Conservation (phyloP, 2,888 invertebrate genomes). For the Gymnoscelis rufifasciata region DNA sequence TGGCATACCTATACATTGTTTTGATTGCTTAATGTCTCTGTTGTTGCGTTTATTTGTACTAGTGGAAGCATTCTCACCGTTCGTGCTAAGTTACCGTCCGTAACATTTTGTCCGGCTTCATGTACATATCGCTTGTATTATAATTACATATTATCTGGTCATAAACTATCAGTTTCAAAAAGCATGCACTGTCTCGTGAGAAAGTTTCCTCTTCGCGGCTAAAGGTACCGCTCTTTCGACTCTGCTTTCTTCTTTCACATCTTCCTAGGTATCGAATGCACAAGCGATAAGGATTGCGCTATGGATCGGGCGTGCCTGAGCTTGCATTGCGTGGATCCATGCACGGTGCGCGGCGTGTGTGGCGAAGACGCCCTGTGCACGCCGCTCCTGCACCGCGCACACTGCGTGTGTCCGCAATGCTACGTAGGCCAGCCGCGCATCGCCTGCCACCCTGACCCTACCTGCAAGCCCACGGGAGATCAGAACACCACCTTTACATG, state of each 20-base stretch:
- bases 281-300: slow-evolving; percentile 93
- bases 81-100: slow-evolving; percentile 78
- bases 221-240: slow-evolving; percentile 87
- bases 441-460: slow-evolving; percentile 88
- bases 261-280: slow-evolving; percentile 90
- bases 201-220: slow-evolving; percentile 93
- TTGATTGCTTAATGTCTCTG: slow-evolving; percentile 31
- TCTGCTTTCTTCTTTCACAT: slow-evolving; percentile 80
- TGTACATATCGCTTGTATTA: slow-evolving; percentile 82
- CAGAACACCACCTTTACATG: slow-evolving; percentile 82
- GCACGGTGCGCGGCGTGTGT: slow-evolving; percentile 91
- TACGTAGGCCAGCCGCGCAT: slow-evolving; percentile 90
- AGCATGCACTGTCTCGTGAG: slow-evolving; percentile 87
- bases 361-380: slow-evolving; percentile 93
- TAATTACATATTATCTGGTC: slow-evolving; percentile 74
- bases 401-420: slow-evolving; percentile 93
- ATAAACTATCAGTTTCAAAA: slow-evolving; percentile 78
- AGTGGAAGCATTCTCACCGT: slow-evolving; percentile 81
- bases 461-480: slow-evolving; percentile 83
- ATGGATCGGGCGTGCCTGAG: slow-evolving; percentile 95
- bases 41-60: slow-evolving; percentile 32
- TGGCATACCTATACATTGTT: slow-evolving; percentile 6
- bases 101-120: slow-evolving; percentile 78
- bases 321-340: slow-evolving; percentile 94
- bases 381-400: slow-evolving; percentile 89